Evolutionary conservation across 2,888 invertebrate species (phyloP), one percentile per base, ranked within the genome.

Genomic region (Bimastos eiseni): DNA sequence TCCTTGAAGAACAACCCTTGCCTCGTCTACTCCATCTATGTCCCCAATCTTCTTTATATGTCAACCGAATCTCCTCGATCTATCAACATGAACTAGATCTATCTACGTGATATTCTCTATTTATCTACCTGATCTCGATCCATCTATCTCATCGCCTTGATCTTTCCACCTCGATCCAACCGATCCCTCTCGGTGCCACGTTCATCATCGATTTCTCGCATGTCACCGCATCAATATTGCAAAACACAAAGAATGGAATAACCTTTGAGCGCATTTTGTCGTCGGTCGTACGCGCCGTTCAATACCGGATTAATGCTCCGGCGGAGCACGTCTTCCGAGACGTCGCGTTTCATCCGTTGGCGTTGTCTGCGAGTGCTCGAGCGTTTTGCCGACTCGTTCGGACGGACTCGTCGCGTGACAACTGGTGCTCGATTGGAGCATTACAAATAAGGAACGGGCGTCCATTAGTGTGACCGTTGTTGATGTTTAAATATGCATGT

Each of bases 161-260:
- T 44, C 44, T 44, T 17, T 44, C 19, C 17, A 44, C 6, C 44
- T 44, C n/a, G 11, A n/a, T 83, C 17, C 11, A 3, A 11, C 15
- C 84, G 4, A 41, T 41, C 41, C 41, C 6, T 41, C 41, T 41
- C n/a, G n/a, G n/a, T n/a, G n/a, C 34, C 36, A 21, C n/a, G 86
- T 86, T 34, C 86, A 86, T 86, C 86, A 37, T 36, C 37, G 36
- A 37, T 86, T 86, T 86, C 70, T 70, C n/a, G 70, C 86, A 15
- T 86, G 86, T 86, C 86, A 37, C 36, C 86, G 86, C 86, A 86
- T 86, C 86, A 86, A 86, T 86, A 86, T 86, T 86, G 86, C 86
- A 34, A 24, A 86, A 86, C 24, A 37, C 86, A 86, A 86, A 86
- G 70, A 70, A 70, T n/a, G 70, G 70, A 70, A 70, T n/a, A 70